phyloP scores from a whole-genome alignment of 2,113 vertebrate species.

The Psittacus erithacus region DNA sequence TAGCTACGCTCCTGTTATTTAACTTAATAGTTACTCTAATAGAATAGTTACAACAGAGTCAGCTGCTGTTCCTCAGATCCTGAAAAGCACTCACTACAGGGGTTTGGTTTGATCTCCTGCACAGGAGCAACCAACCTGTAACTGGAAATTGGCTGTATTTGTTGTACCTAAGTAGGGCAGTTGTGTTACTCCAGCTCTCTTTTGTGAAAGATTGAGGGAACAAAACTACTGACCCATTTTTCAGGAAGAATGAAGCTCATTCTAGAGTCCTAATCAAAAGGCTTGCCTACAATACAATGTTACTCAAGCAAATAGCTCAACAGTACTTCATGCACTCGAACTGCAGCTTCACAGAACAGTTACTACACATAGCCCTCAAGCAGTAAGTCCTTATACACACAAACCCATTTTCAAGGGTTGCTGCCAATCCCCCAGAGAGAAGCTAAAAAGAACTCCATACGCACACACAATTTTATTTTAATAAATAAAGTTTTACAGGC shows the following conservation, averaged over 20 bases:
- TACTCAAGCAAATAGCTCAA: background rate
- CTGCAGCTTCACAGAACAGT: background rate
- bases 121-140: background rate
- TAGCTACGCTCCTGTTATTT: background rate
- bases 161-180: background rate
- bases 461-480: slow-evolving; percentile 67
- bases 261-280: background rate
- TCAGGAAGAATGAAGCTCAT: background rate
- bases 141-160: background rate
- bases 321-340: background rate
- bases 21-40: background rate
- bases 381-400: background rate
- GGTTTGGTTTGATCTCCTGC: background rate
- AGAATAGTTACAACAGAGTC: background rate
- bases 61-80: background rate
- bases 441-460: background rate
- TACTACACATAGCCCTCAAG: background rate
- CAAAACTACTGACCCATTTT: background rate
- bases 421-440: background rate
- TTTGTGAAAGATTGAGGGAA: background rate
- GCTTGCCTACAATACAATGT: background rate
- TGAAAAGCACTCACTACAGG: background rate
- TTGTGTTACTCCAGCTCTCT: background rate
- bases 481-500: slow-evolving; percentile 70
- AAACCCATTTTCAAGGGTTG: background rate